Percentiles rank a stretch among this genome's conserved stretches.
Conservation (phyloP, 2,797 vertebrate genomes). For the Danio choprae region DNA sequence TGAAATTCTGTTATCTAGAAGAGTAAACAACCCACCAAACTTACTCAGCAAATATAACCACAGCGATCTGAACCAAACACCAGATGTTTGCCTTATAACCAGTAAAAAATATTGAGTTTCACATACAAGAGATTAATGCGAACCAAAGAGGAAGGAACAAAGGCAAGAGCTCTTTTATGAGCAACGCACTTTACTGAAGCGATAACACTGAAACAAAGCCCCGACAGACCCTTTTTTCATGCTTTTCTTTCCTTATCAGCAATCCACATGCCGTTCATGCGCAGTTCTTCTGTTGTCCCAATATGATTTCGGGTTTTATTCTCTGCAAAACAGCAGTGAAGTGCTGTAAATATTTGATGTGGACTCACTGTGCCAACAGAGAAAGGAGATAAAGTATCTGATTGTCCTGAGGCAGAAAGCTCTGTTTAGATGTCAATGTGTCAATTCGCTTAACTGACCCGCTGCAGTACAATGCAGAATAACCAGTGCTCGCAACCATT, state of each 20-base stretch:
- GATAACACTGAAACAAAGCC: constrained; percentile 4
- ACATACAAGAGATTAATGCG: neutral
- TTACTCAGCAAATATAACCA: neutral
- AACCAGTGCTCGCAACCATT: neutral
- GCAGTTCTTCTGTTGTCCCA: constrained; percentile 27
- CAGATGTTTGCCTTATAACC: constrained; percentile 2
- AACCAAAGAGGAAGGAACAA: constrained; percentile 7
- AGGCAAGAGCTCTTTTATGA: neutral
- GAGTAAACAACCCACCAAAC: constrained; percentile 5
- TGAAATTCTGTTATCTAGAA: too few relatives aligned
- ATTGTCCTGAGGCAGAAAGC: constrained; percentile 38
- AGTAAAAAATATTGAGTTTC: neutral
- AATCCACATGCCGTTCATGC: constrained; percentile 18
- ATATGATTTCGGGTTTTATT: constrained; percentile 34
- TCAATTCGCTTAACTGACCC: constrained; percentile 31
- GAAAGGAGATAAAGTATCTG: constrained; percentile 23
- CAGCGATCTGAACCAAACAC: neutral
- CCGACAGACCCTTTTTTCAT: constrained; percentile 7
- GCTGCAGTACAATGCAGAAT: neutral
- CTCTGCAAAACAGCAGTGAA: constrained; percentile 30
- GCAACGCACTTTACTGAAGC: constrained; percentile 7
- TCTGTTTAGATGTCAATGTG: constrained; percentile 28
- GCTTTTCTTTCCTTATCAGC: constrained; percentile 1
- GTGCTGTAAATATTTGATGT: constrained; percentile 52
- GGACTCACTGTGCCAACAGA: constrained; percentile 9